Percentiles rank a stretch among this genome's conserved stretches.
phyloP scores from a whole-genome alignment of 2,888 invertebrate species.

The Luperina testacea region DNA sequence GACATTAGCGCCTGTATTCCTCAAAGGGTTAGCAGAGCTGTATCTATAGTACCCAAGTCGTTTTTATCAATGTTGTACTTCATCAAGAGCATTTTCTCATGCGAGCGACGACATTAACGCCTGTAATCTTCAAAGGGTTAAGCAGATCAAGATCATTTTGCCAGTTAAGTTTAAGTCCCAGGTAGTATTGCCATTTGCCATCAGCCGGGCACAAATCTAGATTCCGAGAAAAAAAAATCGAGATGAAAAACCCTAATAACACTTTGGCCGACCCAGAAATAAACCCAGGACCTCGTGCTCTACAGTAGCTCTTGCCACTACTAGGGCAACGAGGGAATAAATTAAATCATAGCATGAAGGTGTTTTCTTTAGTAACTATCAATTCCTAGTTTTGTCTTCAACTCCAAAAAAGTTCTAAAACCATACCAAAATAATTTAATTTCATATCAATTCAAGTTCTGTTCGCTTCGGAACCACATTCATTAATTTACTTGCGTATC shows the following conservation, averaged over 20 bases:
- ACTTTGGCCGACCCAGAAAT: too few species aligned
- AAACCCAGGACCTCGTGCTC: too few species aligned
- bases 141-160: too few species aligned
- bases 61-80: too few species aligned
- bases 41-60: too few species aligned
- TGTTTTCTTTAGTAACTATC: background rate
- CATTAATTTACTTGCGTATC: background rate
- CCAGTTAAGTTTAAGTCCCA: background rate
- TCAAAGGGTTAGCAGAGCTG: too few species aligned
- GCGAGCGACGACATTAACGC: background rate
- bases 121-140: too few species aligned
- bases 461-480: background rate
- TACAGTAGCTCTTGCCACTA: background rate
- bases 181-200: background rate
- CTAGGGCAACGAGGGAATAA: background rate
- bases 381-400: background rate
- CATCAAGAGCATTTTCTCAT: too few species aligned
- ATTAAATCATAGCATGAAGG: background rate
- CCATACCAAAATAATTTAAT: background rate
- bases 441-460: background rate
- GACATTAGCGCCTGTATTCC: too few species aligned
- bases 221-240: background rate
- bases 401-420: background rate
- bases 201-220: rapidly evolving
- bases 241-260: background rate